Evolutionary conservation across 2,797 vertebrate genomes (phyloP), one percentile per base, ranked within the genome.

Genomic region (Acrocephalus scirpaceus): DNA sequence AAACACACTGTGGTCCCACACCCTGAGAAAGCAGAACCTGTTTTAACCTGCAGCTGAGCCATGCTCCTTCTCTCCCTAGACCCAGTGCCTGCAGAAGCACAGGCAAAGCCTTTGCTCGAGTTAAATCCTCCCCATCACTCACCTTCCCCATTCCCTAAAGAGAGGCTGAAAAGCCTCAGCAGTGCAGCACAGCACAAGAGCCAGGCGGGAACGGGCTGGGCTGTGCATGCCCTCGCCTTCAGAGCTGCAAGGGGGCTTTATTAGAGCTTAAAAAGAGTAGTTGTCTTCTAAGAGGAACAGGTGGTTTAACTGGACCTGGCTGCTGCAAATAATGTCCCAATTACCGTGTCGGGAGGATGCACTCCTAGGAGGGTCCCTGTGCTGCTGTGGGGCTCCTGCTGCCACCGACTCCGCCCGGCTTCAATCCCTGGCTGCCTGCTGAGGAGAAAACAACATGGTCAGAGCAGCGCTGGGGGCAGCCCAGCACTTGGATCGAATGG

Each of bases 131-230:
- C 21, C 26, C 10, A 2, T 32, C 45, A 16, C 21, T n/a, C 50
- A 11, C 3, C 26, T 17, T 85, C 66, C 40, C 65, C 13, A 1
- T 7, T 17, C 13, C 42, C 19, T 2, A 7, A 7, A 8, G 27
- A 38, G 32, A 54, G 47, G 40, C 47, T 32, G 73, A 5, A 22
- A 12, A 40, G 38, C 38, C 65, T 58, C n/a, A 26, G 34, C 19
- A 15, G 18, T 45, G 26, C 10, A 0, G 36, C 19, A 19, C 29
- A 51, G 60, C 34, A 42, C 32, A 25, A 36, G 34, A 75, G 71
- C 30, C 3, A 0, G 51, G 38, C 1, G 0, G 15, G 13, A 50
- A 17, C 3, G 2, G 71, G 32, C 22, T 42, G 29, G 29, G 58
- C 65, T 45, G 57, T 22, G 22, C 32, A 7, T 34, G 51, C 57